These are phyloP conservation scores for Virgularia gustaviana DNA, from an alignment of 92 coral and sea anemone species.

Conservation along the genomic window DNA sequence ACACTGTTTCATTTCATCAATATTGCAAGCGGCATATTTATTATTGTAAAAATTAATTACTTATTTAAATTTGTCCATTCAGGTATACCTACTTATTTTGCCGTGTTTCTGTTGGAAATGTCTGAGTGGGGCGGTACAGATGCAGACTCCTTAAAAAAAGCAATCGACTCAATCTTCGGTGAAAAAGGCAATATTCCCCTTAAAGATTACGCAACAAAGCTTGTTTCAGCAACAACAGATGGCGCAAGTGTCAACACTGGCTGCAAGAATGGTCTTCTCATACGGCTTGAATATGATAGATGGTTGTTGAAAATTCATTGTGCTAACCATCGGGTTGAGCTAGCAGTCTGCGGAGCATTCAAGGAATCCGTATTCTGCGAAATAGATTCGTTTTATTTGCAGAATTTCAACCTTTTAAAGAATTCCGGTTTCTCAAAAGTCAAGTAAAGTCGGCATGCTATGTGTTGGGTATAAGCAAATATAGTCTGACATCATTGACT, in stretches of 20 bases:
- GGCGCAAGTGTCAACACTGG: neutral
- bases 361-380: neutral
- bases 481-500: neutral
- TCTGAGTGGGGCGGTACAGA: neutral
- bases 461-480: neutral
- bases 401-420: neutral
- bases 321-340: conserved; percentile 23
- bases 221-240: neutral
- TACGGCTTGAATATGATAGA: neutral
- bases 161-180: neutral
- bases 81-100: neutral
- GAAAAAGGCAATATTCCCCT: neutral
- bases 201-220: conserved; percentile 21
- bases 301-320: conserved; percentile 37
- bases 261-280: neutral
- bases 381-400: conserved; percentile 12
- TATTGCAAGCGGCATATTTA: too few relatives aligned
- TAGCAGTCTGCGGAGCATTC: conserved; percentile 5
- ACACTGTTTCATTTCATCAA: too few relatives aligned
- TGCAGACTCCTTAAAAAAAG: neutral
- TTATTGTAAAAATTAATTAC: neutral
- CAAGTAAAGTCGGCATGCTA: neutral
- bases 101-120: neutral
- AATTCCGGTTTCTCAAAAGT: conserved; percentile 4
- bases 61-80: neutral